These are phyloP conservation scores for Pteronura brasiliensis DNA, from an alignment of 2,113 vertebrate genomes.

Conservation along the genomic window DNA sequence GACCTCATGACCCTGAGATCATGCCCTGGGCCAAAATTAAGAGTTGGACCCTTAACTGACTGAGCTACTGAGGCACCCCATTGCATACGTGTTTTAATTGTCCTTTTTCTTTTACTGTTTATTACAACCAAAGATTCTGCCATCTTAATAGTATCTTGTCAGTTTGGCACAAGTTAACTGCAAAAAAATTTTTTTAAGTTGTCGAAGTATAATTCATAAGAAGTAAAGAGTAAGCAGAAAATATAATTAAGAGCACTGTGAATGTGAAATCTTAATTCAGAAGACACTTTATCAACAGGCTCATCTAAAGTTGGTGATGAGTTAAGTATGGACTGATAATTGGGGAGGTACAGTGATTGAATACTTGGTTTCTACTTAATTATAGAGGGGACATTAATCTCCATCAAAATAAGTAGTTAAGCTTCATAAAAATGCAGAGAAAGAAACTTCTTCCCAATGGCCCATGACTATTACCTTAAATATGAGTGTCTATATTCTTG, in stretches of 20 bases:
- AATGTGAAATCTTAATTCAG: constrained; percentile 32
- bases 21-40: neutral
- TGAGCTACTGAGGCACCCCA: neutral
- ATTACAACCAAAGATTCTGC: neutral
- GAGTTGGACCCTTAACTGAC: neutral
- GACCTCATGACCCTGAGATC: neutral
- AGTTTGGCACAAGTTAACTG: neutral
- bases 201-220: neutral
- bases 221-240: constrained; percentile 35
- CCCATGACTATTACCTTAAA: constrained; percentile 57
- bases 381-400: constrained; percentile 69
- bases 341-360: constrained; percentile 54
- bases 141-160: neutral
- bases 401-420: constrained; percentile 70
- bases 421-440: constrained; percentile 68
- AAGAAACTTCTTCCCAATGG: constrained; percentile 57
- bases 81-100: neutral
- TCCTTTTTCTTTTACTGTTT: neutral
- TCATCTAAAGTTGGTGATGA: constrained; percentile 36
- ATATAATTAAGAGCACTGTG: neutral
- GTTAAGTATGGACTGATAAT: constrained; percentile 50
- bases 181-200: neutral
- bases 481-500: neutral
- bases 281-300: constrained; percentile 37
- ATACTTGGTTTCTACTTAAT: constrained; percentile 67